Conservation (phyloP, 2,888 invertebrate genomes). For the Macaria notata region DNA sequence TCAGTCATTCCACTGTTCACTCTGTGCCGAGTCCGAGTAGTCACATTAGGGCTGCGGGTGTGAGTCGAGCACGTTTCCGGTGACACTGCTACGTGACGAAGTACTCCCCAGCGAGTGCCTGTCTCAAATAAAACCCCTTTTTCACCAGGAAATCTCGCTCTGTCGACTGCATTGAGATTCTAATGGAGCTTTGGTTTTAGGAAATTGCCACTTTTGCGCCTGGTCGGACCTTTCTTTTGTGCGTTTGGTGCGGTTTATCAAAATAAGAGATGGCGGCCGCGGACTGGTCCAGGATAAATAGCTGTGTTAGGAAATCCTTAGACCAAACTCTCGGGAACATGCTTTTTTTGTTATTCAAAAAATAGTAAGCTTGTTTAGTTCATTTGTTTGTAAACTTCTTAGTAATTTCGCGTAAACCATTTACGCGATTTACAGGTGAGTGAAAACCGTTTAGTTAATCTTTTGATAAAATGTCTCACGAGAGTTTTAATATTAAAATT, state of each 20-base stretch:
- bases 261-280: too few relatives aligned
- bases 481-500: too few relatives aligned
- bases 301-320: too few relatives aligned
- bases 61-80: constrained; percentile 34
- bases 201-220: constrained; percentile 38
- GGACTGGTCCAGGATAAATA: too few relatives aligned
- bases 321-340: too few relatives aligned
- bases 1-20: constrained; percentile 2
- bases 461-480: too few relatives aligned
- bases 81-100: constrained; percentile 53
- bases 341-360: too few relatives aligned
- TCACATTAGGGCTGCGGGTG: constrained; percentile 37
- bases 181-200: constrained; percentile 38
- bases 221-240: constrained; percentile 22
- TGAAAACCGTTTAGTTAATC: too few relatives aligned
- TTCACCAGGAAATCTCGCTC: constrained; percentile 42
- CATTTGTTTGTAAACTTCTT: too few relatives aligned
- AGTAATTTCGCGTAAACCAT: too few relatives aligned
- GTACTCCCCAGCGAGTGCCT: constrained; percentile 45
- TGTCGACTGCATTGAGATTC: constrained; percentile 42
- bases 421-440: too few relatives aligned
- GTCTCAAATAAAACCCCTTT: constrained; percentile 47
- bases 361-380: too few relatives aligned
- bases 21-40: constrained; percentile 37
- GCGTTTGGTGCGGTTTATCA: constrained; percentile 1